Evolutionary conservation across 2,888 invertebrate species (phyloP), one percentile per base, ranked within the genome.

Genomic region (Amorpha juglandis): DNA sequence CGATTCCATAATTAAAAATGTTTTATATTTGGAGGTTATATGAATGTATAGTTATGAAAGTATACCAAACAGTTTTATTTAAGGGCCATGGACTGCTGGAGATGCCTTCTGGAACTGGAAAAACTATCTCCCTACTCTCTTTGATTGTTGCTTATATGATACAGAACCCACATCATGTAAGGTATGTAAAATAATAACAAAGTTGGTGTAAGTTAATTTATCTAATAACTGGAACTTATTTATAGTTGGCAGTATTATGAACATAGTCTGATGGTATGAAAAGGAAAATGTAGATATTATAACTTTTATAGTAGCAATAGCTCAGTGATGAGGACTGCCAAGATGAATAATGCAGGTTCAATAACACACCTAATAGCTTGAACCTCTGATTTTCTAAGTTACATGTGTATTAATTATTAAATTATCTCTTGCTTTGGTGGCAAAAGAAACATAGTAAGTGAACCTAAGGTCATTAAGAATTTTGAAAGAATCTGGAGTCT

Each of bases 41-140:
- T 75, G 71, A 63, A 47, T 53, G 38, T 38, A 65, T 53, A 27
- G 27, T 9, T 35, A 65, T 66, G 11, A 27, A 48, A 27, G 27
- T 27, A 27, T 27, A 27, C 27, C 27, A 27, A 55, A 45, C 66
- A 67, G 6, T 64, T 51, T 53, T 14, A 35, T 74, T 80, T 88
- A 72, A 98, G 97, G 99, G 99, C 6, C 99, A 99, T 91, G 98
- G 98, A 80, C 94, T 99, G 64, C 89, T 99, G 81, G 99, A 99
- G 94, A 99, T 99, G 99, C 99, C 99, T 70, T 99, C 99, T 7
- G 99, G 99, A 55, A 99, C 99, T 8, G 99, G 99, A 4, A 99
- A 99, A 94, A 99, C 99, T 0, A 96, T 98, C 14, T 98, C 99
- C 0, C 90, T 99, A 14, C 92, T 99, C 0, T 98, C 99, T 0